Evolutionary conservation across 1,140 invertebrate genomes (phyloP).

Genomic region (Sesamia nonagrioides): DNA sequence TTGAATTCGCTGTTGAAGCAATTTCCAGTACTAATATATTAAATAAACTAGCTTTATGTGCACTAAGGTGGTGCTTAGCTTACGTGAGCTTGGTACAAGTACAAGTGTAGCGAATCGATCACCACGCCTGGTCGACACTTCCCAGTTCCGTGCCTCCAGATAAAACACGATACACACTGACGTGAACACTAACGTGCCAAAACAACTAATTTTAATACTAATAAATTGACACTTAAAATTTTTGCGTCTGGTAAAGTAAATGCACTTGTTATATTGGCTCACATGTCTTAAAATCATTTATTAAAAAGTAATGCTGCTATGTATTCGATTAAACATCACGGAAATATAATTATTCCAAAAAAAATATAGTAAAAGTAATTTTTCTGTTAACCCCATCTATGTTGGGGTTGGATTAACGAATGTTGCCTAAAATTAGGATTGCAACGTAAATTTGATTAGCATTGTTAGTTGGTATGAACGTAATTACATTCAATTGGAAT

Average conservation of each 20-base stretch:
- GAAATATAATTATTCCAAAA: not conserved
- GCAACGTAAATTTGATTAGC: not conserved
- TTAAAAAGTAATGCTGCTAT: not conserved
- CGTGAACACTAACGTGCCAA: too few species aligned
- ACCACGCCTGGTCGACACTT: constrained; percentile 16
- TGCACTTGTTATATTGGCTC: not conserved
- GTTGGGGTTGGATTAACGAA: too few species aligned
- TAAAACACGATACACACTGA: not conserved
- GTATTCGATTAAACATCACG: constrained; percentile 10
- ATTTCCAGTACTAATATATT: not conserved
- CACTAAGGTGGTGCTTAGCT: not conserved
- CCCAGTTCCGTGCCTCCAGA: constrained; percentile 5
- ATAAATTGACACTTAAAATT: too few species aligned
- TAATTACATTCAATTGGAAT: too few species aligned
- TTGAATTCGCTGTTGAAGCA: not conserved
- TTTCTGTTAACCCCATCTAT: too few species aligned
- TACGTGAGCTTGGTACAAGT: not conserved
- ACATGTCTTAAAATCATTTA: not conserved
- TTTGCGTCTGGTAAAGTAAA: not conserved
- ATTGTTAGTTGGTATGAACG: too few species aligned
- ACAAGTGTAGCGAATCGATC: constrained; percentile 22
- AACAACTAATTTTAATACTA: not conserved
- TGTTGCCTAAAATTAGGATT: constrained; percentile 2
- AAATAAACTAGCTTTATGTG: not conserved
- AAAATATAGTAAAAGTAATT: not conserved